phyloP scores from a whole-genome alignment of 2,888 invertebrate species.

The Lasioglossum marginatum region DNA sequence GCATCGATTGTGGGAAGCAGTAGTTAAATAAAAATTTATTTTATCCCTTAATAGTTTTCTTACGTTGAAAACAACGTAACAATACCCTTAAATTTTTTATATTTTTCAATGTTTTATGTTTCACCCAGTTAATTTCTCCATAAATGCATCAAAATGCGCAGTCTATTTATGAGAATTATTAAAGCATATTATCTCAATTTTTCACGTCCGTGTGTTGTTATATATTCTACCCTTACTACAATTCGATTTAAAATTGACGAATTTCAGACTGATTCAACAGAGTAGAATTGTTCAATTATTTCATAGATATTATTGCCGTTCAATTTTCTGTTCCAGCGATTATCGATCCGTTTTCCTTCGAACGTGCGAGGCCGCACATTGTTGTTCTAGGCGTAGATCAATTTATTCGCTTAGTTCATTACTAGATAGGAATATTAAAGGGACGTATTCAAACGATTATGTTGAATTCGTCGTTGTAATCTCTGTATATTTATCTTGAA shows the following conservation, averaged over 20 bases:
- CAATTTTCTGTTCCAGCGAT: slow-evolving; percentile 24
- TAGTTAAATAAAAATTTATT: no score
- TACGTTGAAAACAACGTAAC: no score
- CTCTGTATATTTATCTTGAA: not conserved
- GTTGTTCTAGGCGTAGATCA: slow-evolving; percentile 22
- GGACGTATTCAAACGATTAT: not conserved
- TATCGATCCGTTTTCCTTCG: slow-evolving; percentile 43
- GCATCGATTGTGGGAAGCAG: no score
- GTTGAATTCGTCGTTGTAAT: not conserved
- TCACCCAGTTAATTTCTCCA: no score
- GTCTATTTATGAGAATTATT: not conserved
- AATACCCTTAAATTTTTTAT: no score
- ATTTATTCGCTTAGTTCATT: slow-evolving; percentile 4
- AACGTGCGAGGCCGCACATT: slow-evolving; percentile 29
- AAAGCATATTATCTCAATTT: not conserved
- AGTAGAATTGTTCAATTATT: slow-evolving; percentile 7
- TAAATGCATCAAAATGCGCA: no score
- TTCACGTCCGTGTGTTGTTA: not conserved
- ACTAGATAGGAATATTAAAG: not conserved
- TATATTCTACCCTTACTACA: not conserved
- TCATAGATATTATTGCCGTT: slow-evolving; percentile 20
- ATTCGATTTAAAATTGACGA: not conserved
- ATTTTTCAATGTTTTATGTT: no score
- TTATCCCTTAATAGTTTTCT: no score
- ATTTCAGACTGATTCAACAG: not conserved